Evolutionary conservation across 2,113 vertebrate genomes (phyloP), one percentile per base, ranked within the genome.

Genomic region (Saguinus imperator): DNA sequence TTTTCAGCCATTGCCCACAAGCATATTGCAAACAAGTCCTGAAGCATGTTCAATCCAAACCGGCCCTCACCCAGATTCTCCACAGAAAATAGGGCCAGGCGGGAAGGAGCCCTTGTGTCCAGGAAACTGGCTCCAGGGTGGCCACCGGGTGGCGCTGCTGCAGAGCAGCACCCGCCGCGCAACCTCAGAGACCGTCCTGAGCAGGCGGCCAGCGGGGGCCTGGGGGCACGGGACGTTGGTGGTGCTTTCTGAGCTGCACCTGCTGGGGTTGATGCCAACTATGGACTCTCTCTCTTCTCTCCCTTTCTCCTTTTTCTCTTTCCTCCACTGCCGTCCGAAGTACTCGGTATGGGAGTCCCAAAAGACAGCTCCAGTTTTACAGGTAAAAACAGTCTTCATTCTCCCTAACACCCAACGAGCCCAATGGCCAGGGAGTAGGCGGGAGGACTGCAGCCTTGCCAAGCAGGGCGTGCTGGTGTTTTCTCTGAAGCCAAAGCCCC

Each of bases 321-420:
- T 97, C 98, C 94, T 96, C 87, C 98, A 96, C 96, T 98, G 98
- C 98, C 99, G 96, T 97, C 99, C 98, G 99, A 99, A 99, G 99
- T 77, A 99, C 99, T 98, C 99, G 99, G 97, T 99, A 99, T 98
- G 99, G 99, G 98, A 99, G 99, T 98, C 99, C 99, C 98, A 99
- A 99, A 99, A 99, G 99, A 91, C 99, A 99, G 98, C 99, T 99
- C 98, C 99, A 99, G 99, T 99, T 99, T 98, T 99, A 99, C 99
- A 99, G 99, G 99, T 99, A 99, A 99, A 61, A 93, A 43, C 43
- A 94, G 95, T 94, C 83, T 91, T 95, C 45, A 10, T 94, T 72
- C 81, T 86, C 94, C 90, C 50, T 48, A 68, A 37, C 43, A 64
- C 72, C 21, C 7, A 9, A 6, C 64, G 3, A 2, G 84, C 77